Conservation (phyloP, 1,140 invertebrate genomes). For the Mizuhopecten yessoensis region DNA sequence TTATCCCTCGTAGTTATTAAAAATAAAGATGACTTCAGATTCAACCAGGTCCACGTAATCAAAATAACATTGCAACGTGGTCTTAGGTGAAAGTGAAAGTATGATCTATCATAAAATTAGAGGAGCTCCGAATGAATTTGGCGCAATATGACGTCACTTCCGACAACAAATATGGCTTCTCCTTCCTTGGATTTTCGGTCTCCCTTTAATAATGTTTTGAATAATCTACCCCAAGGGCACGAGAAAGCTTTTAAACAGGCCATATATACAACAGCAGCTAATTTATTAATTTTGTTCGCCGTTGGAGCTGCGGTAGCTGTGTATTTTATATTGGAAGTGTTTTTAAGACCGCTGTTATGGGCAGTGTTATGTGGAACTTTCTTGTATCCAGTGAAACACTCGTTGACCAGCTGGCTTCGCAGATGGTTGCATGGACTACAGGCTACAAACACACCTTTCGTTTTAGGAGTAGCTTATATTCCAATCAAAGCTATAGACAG, state of each 20-base stretch:
- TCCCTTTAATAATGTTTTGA: conserved; percentile 59
- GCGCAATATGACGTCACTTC: not conserved
- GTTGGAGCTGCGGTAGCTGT: conserved; percentile 85
- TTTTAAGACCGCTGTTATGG: conserved; percentile 96
- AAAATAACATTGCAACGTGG: not conserved
- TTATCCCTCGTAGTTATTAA: too few relatives aligned
- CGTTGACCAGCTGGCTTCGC: conserved; percentile 88
- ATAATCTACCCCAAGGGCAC: conserved; percentile 84
- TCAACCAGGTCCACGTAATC: not conserved
- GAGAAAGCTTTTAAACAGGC: conserved; percentile 88
- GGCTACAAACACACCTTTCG: conserved; percentile 84
- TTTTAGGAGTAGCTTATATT: conserved; percentile 88
- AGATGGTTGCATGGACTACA: conserved; percentile 87
- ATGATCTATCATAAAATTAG: not conserved
- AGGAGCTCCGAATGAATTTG: not conserved
- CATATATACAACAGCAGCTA: conserved; percentile 82
- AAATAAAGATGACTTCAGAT: not conserved
- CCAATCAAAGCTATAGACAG: conserved; percentile 90
- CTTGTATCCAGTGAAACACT: conserved; percentile 93
- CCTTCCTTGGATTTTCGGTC: conserved; percentile 57
- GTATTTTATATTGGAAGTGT: conserved; percentile 94
- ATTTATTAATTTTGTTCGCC: conserved; percentile 79
- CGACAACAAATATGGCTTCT: conserved; percentile 50
- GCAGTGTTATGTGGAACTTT: conserved; percentile 95
- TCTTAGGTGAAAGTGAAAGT: not conserved